Base-by-base conservation (phyloP, 2,888 invertebrate species). In the Malthinus flaveolus region DNA sequence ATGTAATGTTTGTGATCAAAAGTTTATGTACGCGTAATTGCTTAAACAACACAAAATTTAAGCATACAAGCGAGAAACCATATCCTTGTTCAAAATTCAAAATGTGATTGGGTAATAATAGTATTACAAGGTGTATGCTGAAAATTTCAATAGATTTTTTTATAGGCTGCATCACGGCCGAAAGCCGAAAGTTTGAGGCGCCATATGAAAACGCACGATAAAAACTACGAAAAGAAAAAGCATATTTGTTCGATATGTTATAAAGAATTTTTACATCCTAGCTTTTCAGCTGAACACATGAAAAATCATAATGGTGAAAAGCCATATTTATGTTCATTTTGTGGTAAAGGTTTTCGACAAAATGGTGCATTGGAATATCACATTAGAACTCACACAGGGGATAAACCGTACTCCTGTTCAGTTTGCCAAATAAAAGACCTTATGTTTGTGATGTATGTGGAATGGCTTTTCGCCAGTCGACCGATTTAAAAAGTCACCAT, bases 281-380 rank as follows among this genome's bases (percentile, higher is more conserved):
- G 75, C 63, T 69, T 72, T 59, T 61, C 78, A 11, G 68, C 72
- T 1, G 75, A 76, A 60, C 78, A 78, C 56, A 75, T 76, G 69
- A 75, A 76, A 62, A 71, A 71, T 54, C 79, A 79, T 60, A 77
- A 77, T 0, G 78, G 77, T 1, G 76, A 78, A 61, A 74, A 71
- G 57, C 78, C 78, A 0, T 72, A 72, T 64, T 66, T 76, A 11
- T 79, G 79, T 63, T 73, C 75, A 36, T 63, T 67, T 34, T 77
- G 77, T 55, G 75, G 75, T 2, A 78, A 76, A 62, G 74, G 75
- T 9, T 79, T 77, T 59, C 63, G 77, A 31, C 77, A 76, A 64
- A 75, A 65, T 45, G 76, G 55, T 56, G 58, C 66, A 13, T 59
- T 73, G 11, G 58, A 57, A 9, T 68, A 66, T 49, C 73, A 73